phyloP scores from a whole-genome alignment of 2,113 vertebrate species.

The Pseudois nayaur region DNA sequence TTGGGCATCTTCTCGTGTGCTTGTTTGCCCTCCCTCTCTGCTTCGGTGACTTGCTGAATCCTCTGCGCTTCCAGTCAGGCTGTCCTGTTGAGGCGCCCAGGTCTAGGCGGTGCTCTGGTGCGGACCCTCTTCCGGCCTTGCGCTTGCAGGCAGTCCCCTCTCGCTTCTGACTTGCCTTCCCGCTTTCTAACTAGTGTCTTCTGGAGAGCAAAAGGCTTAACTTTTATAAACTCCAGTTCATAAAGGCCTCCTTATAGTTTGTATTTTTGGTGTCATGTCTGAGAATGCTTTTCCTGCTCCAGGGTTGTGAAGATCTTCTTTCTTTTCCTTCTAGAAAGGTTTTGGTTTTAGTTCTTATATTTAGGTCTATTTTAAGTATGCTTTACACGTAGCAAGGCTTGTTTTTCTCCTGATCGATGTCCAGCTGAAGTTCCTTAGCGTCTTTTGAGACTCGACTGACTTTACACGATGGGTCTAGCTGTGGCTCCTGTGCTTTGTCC shows the following conservation, averaged over 20 bases:
- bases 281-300: not conserved
- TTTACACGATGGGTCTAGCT: accelerated
- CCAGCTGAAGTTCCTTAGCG: not conserved
- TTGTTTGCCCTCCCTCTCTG: not conserved
- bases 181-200: not conserved
- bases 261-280: no score
- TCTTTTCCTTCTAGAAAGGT: not conserved
- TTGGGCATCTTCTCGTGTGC: accelerated
- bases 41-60: not conserved
- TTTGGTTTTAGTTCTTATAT: not conserved
- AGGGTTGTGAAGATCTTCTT: not conserved
- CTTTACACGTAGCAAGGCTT: not conserved
- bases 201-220: not conserved
- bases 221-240: not conserved
- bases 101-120: not conserved
- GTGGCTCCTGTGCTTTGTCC: no score
- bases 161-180: not conserved
- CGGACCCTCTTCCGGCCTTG: not conserved
- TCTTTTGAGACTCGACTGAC: not conserved
- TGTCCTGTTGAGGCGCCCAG: not conserved
- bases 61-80: not conserved
- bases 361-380: no score
- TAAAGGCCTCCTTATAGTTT: not conserved
- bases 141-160: not conserved
- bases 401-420: not conserved